Evolutionary conservation across 2,888 invertebrate genomes (phyloP), one percentile per base, ranked within the genome.

Genomic region (Beris morrisii): DNA sequence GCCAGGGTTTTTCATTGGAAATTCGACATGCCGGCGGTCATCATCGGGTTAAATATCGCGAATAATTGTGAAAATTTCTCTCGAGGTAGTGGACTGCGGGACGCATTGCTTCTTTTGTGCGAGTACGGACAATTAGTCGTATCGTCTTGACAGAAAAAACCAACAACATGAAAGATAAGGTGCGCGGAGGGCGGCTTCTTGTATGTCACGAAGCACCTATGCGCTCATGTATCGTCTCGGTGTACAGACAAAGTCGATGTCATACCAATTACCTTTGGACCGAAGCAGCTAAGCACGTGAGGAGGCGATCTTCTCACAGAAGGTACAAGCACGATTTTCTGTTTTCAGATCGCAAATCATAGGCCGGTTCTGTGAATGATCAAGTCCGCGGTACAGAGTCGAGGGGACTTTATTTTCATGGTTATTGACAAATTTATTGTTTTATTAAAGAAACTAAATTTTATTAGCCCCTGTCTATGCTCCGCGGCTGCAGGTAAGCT

Each of bases 191-290:
- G 50, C 50, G 43, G 61, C 50, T 56, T 38, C 50, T 56, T 38
- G 61, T 61, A 61, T 61, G 61, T 61, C 61, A 61, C 61, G 61
- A 61, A 46, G 61, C 32, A 61, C 38, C 38, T 61, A 52, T 61
- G 61, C 52, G 9, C 22, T 22, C 9, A 38, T 38, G 38, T 5
- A 38, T 38, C 7, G 38, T 38, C 5, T 38, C 38, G 38, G 5
- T 38, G 38, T 9, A 38, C 22, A 22, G 22, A 59, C 50, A 59
- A 59, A 50, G 59, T 61, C 52, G 61, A 61, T 61, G 61, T 61
- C 50, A 61, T 61, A 32, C 61, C 61, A 61, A 61, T 61, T 61
- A 61, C 61, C 50, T 61, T 50, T 50, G 50, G 22, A 50, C 50
- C 50, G 15, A 3, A 38, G 61, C 43, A 52, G 38, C 50, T 38